phyloP scores from a whole-genome alignment of 2,113 vertebrate species.

The Dicaeum eximium region DNA sequence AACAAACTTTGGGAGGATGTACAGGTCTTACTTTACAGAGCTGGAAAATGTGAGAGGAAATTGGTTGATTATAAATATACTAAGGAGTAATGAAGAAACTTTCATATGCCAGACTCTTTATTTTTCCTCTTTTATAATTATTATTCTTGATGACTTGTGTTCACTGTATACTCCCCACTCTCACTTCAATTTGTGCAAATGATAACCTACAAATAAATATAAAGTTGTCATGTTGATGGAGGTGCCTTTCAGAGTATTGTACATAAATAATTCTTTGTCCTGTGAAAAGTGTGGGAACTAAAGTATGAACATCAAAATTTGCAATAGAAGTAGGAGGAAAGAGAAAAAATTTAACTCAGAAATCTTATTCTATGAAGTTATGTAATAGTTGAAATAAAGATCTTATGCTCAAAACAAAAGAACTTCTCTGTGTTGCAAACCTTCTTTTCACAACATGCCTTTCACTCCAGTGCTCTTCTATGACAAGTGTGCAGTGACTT shows the following conservation, averaged over 20 bases:
- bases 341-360: background rate
- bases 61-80: conserved; percentile 63
- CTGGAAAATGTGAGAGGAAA: conserved; percentile 74
- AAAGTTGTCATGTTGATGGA: background rate
- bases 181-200: background rate
- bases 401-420: background rate
- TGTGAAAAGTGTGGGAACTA: background rate
- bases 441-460: background rate
- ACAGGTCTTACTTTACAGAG: conserved; percentile 71
- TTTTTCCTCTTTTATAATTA: conserved; percentile 50
- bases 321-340: background rate
- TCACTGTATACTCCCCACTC: background rate
- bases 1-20: conserved; percentile 71
- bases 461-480: background rate
- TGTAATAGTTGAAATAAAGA: conserved; percentile 6
- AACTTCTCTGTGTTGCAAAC: background rate
- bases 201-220: background rate
- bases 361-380: background rate
- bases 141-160: conserved; percentile 48
- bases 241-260: conserved; percentile 15
- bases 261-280: background rate
- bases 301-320: background rate
- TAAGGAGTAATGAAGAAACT: conserved; percentile 65
- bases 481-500: background rate
- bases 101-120: conserved; percentile 44